Base-by-base conservation (phyloP, 2,797 vertebrate species). In the Phrynocephalus vlangalii region DNA sequence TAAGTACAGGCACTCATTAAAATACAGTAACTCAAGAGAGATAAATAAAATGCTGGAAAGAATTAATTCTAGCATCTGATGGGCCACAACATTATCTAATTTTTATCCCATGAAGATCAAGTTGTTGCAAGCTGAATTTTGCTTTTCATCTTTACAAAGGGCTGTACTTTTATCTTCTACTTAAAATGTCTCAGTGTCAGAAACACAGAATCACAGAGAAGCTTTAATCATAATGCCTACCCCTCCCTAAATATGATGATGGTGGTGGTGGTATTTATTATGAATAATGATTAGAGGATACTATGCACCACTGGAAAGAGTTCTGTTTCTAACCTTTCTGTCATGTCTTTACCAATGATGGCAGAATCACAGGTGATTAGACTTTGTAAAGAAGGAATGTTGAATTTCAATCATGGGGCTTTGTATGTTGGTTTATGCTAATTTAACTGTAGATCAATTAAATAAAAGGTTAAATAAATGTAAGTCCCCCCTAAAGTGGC, bases 181-280 rank as follows among this genome's bases (percentile, higher is more conserved):
- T 11, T 13, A 73, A 71, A 75, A 38, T 8, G 24, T 73, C 3
- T 20, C 50, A 38, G 71, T 11, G 30, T 56, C 16, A 20, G 28
- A n/a, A 56, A 28, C 24, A 6, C 26, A 44, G 50, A 9, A 48
- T n/a, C 9, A 8, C 0, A 0, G n/a, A 1, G 38, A 28, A 26
- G 83, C 44, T 22, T 20, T 6, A 24, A 8, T 84, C 78, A 44
- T 6, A 33, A 26, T 13, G 26, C 82, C 72, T 13, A 38, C 30
- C 68, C 79, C 84, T 68, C 33, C 24, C 5, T 5, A 0, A 22
- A 7, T 15, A 20, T 63, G 60, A 20, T 63, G 18, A 6, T 63
- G 60, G 13, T 63, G 56, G 15, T 60, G 56, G 15, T 60, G 60
- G 15, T 20, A 63, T 18, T 20, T 16, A 18, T 63, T 3, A 63